phyloP scores from a whole-genome alignment of 2,113 vertebrate genomes.

The Scatophagus argus region DNA sequence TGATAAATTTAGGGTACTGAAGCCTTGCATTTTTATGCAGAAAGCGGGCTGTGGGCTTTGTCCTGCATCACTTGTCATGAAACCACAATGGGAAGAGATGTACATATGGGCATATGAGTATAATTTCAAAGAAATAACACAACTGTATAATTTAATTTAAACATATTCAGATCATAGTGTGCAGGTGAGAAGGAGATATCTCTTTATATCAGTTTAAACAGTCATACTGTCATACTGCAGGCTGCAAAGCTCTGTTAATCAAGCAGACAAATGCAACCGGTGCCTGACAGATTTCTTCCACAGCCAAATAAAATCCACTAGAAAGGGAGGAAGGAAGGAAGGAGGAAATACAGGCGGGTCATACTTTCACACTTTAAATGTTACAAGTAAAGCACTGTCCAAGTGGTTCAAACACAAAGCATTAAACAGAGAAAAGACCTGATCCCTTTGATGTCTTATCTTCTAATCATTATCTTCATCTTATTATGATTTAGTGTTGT shows the following conservation, averaged over 20 bases:
- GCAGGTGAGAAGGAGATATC: neutral
- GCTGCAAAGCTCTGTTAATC: slow-evolving; percentile 32
- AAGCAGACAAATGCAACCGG: slow-evolving; percentile 43
- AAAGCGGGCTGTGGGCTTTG: neutral
- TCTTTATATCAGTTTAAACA: neutral
- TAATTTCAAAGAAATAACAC: too few species aligned
- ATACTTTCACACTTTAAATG: neutral
- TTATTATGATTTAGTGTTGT: slow-evolving; percentile 8
- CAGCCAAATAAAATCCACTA: slow-evolving; percentile 36
- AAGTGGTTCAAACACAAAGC: neutral
- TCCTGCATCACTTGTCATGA: neutral
- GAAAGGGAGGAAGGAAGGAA: too few species aligned
- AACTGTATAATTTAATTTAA: neutral
- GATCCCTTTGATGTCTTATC: neutral
- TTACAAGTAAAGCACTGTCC: neutral
- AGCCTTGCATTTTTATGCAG: neutral
- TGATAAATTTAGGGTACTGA: neutral
- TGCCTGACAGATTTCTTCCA: slow-evolving; percentile 46
- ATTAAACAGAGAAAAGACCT: neutral
- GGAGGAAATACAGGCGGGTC: neutral
- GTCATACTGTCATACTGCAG: slow-evolving; percentile 3
- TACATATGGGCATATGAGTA: neutral
- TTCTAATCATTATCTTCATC: slow-evolving; percentile 6
- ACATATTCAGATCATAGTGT: neutral
- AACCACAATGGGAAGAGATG: neutral